phyloP scores from a whole-genome alignment of 1,140 invertebrate species.

The fruit fly (Drosophila melanogaster) region Release_6_plus_ISO1_MT NT_033779.5:1338501-1339000 shows the following conservation, averaged over 20 bases:
- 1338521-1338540: conserved; percentile 29
- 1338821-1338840: not conserved
- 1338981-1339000: conserved; percentile 73
- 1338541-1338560: conserved; percentile 32
- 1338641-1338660: conserved; percentile 66
- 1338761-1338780: conserved; percentile 52
- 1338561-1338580: conserved; percentile 66
- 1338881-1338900: conserved; percentile 24
- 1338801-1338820: not conserved
- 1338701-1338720: conserved; percentile 70
- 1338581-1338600: conserved; percentile 58
- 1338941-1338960: conserved; percentile 71
- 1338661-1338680: conserved; percentile 58
- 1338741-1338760: conserved; percentile 44
- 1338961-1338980: conserved; percentile 80
- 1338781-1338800: conserved; percentile 13
- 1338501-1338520: conserved; percentile 8
- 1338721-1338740: conserved; percentile 62
- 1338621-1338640: conserved; percentile 1
- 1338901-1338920: conserved; percentile 23
- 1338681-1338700: conserved; percentile 14
- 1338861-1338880: conserved; percentile 35
- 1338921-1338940: conserved; percentile 82
- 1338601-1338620: not conserved
- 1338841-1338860: too few relatives aligned